phyloP scores from a whole-genome alignment of 2,888 invertebrate genomes.

The Opisthograptis luteolata region DNA sequence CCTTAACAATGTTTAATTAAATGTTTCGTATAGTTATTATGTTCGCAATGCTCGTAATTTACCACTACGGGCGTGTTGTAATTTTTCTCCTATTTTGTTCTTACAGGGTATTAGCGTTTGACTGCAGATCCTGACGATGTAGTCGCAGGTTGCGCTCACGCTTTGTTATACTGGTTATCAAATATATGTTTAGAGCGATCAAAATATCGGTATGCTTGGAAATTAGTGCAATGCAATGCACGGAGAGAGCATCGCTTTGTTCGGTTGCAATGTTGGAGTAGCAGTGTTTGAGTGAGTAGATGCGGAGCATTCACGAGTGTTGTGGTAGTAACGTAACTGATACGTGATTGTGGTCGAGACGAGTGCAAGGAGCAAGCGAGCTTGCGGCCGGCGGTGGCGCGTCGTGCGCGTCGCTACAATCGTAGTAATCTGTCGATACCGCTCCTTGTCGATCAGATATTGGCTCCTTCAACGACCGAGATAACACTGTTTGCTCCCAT shows the following conservation, averaged over 20 bases:
- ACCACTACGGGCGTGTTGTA: neutral
- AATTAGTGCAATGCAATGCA: neutral
- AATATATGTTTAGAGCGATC: too few species aligned
- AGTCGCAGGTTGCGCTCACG: too few species aligned
- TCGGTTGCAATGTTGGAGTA: neutral
- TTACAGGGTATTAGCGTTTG: too few species aligned
- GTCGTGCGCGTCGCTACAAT: slow-evolving; percentile 15
- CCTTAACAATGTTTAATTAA: slow-evolving; percentile 29
- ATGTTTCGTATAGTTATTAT: slow-evolving; percentile 20
- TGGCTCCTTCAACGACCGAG: slow-evolving; percentile 54
- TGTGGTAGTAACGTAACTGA: slow-evolving; percentile 19
- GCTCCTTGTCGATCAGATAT: slow-evolving; percentile 54
- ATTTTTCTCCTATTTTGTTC: too few species aligned
- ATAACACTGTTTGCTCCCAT: slow-evolving; percentile 57
- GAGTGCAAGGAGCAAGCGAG: neutral
- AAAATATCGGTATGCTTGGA: neutral
- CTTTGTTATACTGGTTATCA: too few species aligned
- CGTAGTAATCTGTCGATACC: slow-evolving; percentile 41
- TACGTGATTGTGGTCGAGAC: slow-evolving; percentile 17
- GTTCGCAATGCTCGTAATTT: slow-evolving; percentile 2
- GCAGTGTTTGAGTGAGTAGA: neutral
- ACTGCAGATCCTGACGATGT: too few species aligned
- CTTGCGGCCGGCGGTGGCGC: neutral
- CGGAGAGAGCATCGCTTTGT: neutral
- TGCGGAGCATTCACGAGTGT: neutral